Percentiles rank a stretch among this genome's conserved stretches.
phyloP scores from a whole-genome alignment of 2,113 vertebrate genomes.

The Megaceryle torquata region DNA sequence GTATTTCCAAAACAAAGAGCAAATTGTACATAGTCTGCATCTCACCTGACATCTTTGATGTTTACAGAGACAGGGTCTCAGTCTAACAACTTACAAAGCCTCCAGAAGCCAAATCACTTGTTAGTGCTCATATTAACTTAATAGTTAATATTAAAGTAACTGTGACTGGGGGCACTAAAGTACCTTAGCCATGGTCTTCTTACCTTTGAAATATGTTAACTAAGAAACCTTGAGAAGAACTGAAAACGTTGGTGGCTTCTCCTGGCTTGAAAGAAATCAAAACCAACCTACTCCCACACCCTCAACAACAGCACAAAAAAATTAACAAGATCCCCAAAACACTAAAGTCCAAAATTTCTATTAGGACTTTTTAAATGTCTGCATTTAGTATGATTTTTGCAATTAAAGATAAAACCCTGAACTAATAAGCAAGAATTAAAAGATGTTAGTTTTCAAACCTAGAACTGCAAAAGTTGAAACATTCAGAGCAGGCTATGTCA shows the following conservation, averaged over 20 bases:
- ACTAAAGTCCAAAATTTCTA: background rate
- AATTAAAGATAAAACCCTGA: background rate
- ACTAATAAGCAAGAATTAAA: background rate
- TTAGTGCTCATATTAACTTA: background rate
- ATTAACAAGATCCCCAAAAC: background rate
- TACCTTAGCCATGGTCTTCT: background rate
- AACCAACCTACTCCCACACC: accelerated
- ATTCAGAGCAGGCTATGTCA: background rate
- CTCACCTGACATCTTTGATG: background rate
- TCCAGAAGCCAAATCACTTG: background rate
- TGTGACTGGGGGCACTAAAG: background rate
- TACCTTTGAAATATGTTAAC: background rate
- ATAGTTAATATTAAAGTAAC: background rate
- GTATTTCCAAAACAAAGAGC: background rate
- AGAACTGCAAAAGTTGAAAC: background rate
- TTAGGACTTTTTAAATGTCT: background rate
- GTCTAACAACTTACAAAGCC: background rate
- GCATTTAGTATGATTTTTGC: background rate
- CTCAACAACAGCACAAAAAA: background rate
- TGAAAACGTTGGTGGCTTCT: background rate
- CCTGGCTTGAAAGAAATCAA: background rate
- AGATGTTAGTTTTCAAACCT: background rate
- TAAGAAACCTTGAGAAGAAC: background rate
- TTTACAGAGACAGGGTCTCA: background rate
- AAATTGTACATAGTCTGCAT: background rate